Evolutionary conservation across 1,140 invertebrate species (phyloP), one percentile per base, ranked within the genome.

Genomic region (Drosophila subpulchrella): DNA sequence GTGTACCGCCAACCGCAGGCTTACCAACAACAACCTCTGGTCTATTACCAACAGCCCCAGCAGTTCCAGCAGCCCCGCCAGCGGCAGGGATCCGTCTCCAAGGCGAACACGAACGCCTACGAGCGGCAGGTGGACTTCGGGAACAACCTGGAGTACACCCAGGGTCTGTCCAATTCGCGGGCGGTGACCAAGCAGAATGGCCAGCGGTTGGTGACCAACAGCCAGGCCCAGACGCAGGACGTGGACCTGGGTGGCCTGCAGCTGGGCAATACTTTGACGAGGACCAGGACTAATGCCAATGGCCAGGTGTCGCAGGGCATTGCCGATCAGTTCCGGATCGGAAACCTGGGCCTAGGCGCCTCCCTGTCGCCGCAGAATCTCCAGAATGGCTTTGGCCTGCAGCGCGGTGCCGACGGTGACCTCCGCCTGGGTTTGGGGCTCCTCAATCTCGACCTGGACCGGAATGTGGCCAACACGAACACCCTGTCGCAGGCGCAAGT

Each of bases 181-280:
- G 79, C 84, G 4, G 90, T 91, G 1, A 91, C 90, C 17, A 62
- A 60, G 7, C 74, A 81, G 63, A 80, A 77, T n/a, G 91, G 91
- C 1, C 59, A 70, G 5, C 89, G 84, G 1, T 56, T 74, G 10
- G 89, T 91, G 3, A 59, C 84, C n/a, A 75, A 81, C 1, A 91
- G 77, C 11, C 80, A 91, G 62, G 81, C 91, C 3, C 67, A 65
- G 32, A 83, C 71, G 0, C 60, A 78, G 0, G 91, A 81, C 8
- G 15, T 92, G 0, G 86, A 90, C 4, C 1, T 92, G 0, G 91
- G 86, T 0, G 73, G 79, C 5, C 46, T 92, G 17, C 79, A 91
- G 62, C 57, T 92, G 3, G 90, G 91, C 41, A 91, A 90, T 34
- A 91, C 91, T 0, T 7, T 92, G 39, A 91, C 91, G 17, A 55